A percentile compares a stretch with the other conserved stretches of the same genome.
phyloP scores from a whole-genome alignment of 2,797 vertebrate genomes.

The Simalia tracyae region DNA sequence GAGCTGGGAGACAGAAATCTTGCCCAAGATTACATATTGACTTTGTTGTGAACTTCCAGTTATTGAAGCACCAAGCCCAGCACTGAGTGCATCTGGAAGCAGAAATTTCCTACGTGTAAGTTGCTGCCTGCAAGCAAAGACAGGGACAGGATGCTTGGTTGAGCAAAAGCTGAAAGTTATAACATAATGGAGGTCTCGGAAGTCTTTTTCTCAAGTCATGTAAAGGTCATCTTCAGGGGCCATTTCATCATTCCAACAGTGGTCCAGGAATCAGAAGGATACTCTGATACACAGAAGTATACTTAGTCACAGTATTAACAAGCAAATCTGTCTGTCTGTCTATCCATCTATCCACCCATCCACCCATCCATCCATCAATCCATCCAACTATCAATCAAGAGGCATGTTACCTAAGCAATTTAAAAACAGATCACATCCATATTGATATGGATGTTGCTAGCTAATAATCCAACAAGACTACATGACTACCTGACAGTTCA shows the following conservation, averaged over 20 bases:
- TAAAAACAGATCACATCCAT: not conserved
- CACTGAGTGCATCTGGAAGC: constrained; percentile 70
- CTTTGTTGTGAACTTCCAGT: constrained; percentile 67
- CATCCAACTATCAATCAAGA: too few relatives aligned
- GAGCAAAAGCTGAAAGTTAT: constrained; percentile 16
- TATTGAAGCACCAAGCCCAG: constrained; percentile 61
- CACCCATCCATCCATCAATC: too few relatives aligned
- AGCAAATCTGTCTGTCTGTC: not conserved
- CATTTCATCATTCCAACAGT: not conserved
- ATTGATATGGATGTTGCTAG: not conserved
- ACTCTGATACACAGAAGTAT: not conserved
- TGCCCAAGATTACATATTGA: constrained; percentile 69
- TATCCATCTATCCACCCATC: not conserved
- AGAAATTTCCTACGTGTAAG: constrained; percentile 51
- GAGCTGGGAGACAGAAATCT: constrained; percentile 17
- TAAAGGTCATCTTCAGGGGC: not conserved
- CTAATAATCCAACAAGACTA: not conserved
- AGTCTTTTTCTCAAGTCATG: constrained; percentile 9
- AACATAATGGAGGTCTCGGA: constrained; percentile 37
- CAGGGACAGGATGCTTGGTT: not conserved
- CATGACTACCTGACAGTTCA: not conserved
- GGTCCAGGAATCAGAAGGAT: not conserved
- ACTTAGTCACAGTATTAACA: not conserved
- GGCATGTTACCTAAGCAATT: too few relatives aligned
- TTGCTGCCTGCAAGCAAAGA: not conserved